These are phyloP conservation scores for Nothobranchius kuhntae DNA, from an alignment of 2,113 vertebrate species.

Conservation along the genomic window DNA sequence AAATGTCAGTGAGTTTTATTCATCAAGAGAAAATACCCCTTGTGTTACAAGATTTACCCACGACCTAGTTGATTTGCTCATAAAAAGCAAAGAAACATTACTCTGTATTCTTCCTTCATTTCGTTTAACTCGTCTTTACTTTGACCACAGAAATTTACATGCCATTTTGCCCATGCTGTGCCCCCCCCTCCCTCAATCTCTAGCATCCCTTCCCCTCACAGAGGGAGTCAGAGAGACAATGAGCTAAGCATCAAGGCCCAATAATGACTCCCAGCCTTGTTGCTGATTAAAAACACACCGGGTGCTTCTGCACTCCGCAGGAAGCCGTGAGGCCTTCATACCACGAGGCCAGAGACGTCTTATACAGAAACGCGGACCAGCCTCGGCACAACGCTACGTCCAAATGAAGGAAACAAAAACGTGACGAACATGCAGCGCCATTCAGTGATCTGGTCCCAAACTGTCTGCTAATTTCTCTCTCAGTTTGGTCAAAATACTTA, in stretches of 20 bases:
- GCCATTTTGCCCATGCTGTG: slow-evolving; percentile 42
- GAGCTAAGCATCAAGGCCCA: slow-evolving; percentile 71
- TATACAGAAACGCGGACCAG: slow-evolving; percentile 37
- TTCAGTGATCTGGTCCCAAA: slow-evolving; percentile 36
- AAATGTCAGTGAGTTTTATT: no score
- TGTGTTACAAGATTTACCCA: slow-evolving; percentile 41
- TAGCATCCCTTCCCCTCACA: slow-evolving; percentile 43
- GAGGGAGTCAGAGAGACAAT: slow-evolving; percentile 75
- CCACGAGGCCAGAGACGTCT: slow-evolving; percentile 37
- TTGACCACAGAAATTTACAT: slow-evolving; percentile 57
- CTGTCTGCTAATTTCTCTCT: slow-evolving; percentile 42
- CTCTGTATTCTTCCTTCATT: slow-evolving; percentile 25
- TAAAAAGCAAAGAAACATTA: slow-evolving; percentile 30
- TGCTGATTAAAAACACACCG: slow-evolving; percentile 86
- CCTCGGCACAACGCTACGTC: slow-evolving; percentile 27
- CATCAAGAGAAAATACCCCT: not conserved
- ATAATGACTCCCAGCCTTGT: slow-evolving; percentile 80
- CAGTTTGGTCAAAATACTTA: slow-evolving; percentile 27
- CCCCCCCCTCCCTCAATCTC: not conserved
- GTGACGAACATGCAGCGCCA: slow-evolving; percentile 4
- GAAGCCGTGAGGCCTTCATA: slow-evolving; percentile 64
- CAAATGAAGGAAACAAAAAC: slow-evolving; percentile 21
- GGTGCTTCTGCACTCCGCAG: slow-evolving; percentile 82
- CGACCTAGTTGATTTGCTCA: slow-evolving; percentile 36
- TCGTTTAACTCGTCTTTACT: slow-evolving; percentile 23